phyloP scores from a whole-genome alignment of 2,113 vertebrate species.

The Bothrops jararaca region DNA sequence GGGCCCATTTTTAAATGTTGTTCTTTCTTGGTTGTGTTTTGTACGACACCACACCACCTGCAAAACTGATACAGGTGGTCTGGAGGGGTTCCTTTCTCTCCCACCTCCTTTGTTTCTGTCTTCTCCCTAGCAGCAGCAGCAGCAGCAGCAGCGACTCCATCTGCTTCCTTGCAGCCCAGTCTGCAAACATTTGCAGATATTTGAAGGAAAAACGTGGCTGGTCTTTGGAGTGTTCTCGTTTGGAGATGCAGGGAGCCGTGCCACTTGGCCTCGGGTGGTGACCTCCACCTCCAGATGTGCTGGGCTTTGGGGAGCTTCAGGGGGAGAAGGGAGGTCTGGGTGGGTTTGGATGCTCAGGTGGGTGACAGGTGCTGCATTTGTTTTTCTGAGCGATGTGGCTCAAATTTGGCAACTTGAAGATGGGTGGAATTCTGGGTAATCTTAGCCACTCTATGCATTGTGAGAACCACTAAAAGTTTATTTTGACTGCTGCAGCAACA shows the following conservation, averaged over 20 bases:
- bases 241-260: not conserved
- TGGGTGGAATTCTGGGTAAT: not conserved
- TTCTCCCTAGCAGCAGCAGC: too few relatives aligned
- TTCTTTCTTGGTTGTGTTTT: not conserved
- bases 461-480: not conserved
- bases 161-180: not conserved
- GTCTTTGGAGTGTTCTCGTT: too few relatives aligned
- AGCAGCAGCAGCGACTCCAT: accelerated
- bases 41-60: not conserved
- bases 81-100: not conserved
- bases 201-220: not conserved
- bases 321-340: not conserved
- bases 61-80: not conserved
- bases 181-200: not conserved
- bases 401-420: not conserved
- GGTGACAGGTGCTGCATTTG: not conserved
- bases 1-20: not conserved
- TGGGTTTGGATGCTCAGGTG: too few relatives aligned
- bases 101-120: not conserved
- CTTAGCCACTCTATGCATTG: not conserved
- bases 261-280: not conserved
- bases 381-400: not conserved
- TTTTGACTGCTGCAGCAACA: not conserved
- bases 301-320: not conserved
- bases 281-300: not conserved